These are phyloP conservation scores for Aleiodes alternator DNA, from an alignment of 2,888 invertebrate species.

Conservation along the genomic window DNA sequence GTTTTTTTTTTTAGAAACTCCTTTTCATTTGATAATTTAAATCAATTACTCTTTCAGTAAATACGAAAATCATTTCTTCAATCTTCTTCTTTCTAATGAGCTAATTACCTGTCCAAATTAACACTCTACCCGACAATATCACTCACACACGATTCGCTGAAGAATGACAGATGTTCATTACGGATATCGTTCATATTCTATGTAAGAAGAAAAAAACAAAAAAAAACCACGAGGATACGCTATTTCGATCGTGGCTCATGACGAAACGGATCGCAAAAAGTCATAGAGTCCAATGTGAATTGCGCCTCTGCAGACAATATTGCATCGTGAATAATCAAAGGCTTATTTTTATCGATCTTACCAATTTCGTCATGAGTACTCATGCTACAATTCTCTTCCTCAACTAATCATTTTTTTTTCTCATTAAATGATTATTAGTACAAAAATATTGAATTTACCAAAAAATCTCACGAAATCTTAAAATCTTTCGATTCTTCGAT, in stretches of 20 bases:
- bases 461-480: too few species aligned
- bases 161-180: slow-evolving; percentile 42
- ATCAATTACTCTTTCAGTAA: not conserved
- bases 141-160: slow-evolving; percentile 1
- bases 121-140: slow-evolving; percentile 8
- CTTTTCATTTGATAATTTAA: too few species aligned
- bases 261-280: slow-evolving; percentile 38
- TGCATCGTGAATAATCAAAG: slow-evolving; percentile 46
- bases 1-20: too few species aligned
- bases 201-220: slow-evolving; percentile 3
- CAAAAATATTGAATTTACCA: too few species aligned
- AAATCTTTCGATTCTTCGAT: too few species aligned
- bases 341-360: slow-evolving; percentile 47
- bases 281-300: slow-evolving; percentile 19
- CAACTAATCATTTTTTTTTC: not conserved
- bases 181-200: not conserved
- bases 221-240: slow-evolving; percentile 35
- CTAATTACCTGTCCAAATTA: slow-evolving; percentile 19
- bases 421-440: too few species aligned
- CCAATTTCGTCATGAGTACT: slow-evolving; percentile 24
- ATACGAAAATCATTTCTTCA: not conserved
- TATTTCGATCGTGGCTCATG: slow-evolving; percentile 42
- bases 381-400: slow-evolving; percentile 2
- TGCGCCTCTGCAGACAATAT: slow-evolving; percentile 41
- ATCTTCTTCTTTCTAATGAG: not conserved